These are phyloP conservation scores for Melanotaenia boesemani DNA, from an alignment of 2,797 vertebrate genomes.

Conservation along the genomic window DNA sequence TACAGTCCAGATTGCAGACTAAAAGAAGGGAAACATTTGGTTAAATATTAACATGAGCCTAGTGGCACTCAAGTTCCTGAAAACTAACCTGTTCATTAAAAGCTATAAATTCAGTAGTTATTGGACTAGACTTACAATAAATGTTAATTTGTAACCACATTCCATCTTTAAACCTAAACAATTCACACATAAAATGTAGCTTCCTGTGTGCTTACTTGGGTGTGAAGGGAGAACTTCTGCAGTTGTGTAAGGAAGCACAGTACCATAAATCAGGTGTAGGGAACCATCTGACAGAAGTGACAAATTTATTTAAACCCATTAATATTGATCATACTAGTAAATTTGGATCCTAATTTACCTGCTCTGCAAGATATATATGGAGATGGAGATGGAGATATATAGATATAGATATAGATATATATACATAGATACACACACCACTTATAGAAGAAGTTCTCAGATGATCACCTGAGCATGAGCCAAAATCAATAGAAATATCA, in stretches of 20 bases:
- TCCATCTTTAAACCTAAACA: slow-evolving; percentile 17
- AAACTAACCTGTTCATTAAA: background rate
- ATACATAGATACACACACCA: too few species aligned
- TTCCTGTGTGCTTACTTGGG: slow-evolving; percentile 49
- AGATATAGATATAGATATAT: too few species aligned
- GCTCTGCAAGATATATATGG: too few species aligned
- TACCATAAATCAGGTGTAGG: slow-evolving; percentile 21
- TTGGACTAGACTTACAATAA: background rate
- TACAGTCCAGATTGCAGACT: slow-evolving; percentile 67
- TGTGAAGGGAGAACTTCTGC: slow-evolving; percentile 10
- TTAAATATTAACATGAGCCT: too few species aligned
- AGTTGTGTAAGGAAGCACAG: slow-evolving; percentile 18
- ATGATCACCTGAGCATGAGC: slow-evolving; percentile 80
- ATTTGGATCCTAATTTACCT: background rate
- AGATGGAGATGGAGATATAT: too few species aligned
- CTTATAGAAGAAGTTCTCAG: background rate
- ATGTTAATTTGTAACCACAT: slow-evolving; percentile 47
- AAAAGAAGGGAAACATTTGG: slow-evolving; percentile 14
- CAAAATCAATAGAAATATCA: slow-evolving; percentile 81
- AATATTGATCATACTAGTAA: background rate
- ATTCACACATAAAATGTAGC: slow-evolving; percentile 16
- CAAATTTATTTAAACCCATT: background rate
- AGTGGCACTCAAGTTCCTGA: too few species aligned
- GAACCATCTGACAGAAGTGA: slow-evolving; percentile 28
- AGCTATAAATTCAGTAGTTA: slow-evolving; percentile 3